Percentiles rank a stretch among this genome's conserved stretches.
These are phyloP conservation scores for Drosophila nigromelanica DNA, from an alignment of 1,140 invertebrate species.

Conservation along the genomic window DNA sequence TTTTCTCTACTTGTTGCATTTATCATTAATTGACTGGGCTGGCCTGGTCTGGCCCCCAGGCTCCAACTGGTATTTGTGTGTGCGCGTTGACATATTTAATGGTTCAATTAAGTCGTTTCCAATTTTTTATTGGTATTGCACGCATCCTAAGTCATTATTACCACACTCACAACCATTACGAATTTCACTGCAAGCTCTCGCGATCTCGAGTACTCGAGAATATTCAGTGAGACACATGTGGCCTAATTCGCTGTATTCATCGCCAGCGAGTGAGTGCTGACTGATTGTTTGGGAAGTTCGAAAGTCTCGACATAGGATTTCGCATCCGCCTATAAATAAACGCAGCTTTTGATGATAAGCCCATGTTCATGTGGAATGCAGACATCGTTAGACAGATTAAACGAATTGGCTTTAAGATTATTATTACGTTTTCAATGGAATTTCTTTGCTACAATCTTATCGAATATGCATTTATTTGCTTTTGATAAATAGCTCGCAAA, in stretches of 20 bases:
- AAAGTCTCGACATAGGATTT: background rate
- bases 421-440: slow-evolving; percentile 21
- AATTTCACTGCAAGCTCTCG: slow-evolving; percentile 8
- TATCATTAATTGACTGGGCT: slow-evolving; percentile 41
- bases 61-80: background rate
- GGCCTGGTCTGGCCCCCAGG: slow-evolving; percentile 9
- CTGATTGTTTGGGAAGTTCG: slow-evolving; percentile 23
- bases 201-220: background rate
- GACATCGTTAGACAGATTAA: slow-evolving; percentile 11
- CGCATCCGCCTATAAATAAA: slow-evolving; percentile 25
- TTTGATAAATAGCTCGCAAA: slow-evolving; percentile 8
- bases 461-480: background rate
- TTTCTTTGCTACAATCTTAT: slow-evolving; percentile 25
- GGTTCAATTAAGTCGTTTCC: slow-evolving; percentile 51
- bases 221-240: slow-evolving; percentile 2
- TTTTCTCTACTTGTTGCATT: slow-evolving; percentile 31
- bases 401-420: background rate
- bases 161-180: slow-evolving; percentile 19
- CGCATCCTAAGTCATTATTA: slow-evolving; percentile 31
- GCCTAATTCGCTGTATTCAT: slow-evolving; percentile 15
- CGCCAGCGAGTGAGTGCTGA: slow-evolving; percentile 8
- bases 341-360: slow-evolving; percentile 22
- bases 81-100: slow-evolving; percentile 45
- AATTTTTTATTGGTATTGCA: slow-evolving; percentile 53
- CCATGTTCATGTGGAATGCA: slow-evolving; percentile 16